Percentiles rank a stretch among this genome's conserved stretches.
These are phyloP conservation scores for Drosophila sp. DNA, from an alignment of 1,140 invertebrate genomes.

Conservation along the genomic window DNA sequence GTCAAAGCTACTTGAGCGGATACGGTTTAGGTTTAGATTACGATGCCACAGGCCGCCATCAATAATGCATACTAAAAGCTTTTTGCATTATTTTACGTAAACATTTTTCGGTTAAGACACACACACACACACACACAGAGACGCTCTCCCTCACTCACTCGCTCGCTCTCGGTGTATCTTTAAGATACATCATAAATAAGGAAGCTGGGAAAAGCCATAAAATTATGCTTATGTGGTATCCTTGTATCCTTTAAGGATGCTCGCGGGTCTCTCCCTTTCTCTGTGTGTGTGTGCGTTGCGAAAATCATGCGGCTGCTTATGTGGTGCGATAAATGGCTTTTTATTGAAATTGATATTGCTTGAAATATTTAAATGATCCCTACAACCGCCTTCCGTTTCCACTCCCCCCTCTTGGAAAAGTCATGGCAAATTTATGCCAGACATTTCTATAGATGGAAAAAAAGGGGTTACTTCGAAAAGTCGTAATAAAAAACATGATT, in stretches of 20 bases:
- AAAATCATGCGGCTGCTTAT: slow-evolving; percentile 64
- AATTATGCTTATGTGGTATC: slow-evolving; percentile 74
- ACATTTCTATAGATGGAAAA: background rate
- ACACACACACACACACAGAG: slow-evolving; percentile 1
- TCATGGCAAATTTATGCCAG: slow-evolving; percentile 40
- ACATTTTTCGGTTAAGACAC: slow-evolving; percentile 49
- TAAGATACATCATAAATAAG: slow-evolving; percentile 77
- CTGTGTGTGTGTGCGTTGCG: slow-evolving; percentile 6
- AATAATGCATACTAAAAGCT: slow-evolving; percentile 83
- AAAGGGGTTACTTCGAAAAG: slow-evolving; percentile 56
- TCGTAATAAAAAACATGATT: slow-evolving; percentile 79
- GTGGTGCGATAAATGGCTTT: slow-evolving; percentile 82
- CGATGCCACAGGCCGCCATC: slow-evolving; percentile 63
- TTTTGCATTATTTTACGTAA: slow-evolving; percentile 81
- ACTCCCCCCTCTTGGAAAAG: background rate
- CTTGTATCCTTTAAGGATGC: slow-evolving; percentile 65
- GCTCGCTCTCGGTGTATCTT: slow-evolving; percentile 55
- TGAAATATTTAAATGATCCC: slow-evolving; percentile 73
- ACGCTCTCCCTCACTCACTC: slow-evolving; percentile 23
- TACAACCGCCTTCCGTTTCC: background rate
- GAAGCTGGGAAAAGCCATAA: slow-evolving; percentile 57
- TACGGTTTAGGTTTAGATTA: background rate
- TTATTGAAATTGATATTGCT: slow-evolving; percentile 83
- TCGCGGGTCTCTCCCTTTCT: slow-evolving; percentile 5
- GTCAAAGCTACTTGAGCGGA: slow-evolving; percentile 27